Conservation (phyloP, 2,113 vertebrate genomes). For the Pardalotus punctatus region DNA sequence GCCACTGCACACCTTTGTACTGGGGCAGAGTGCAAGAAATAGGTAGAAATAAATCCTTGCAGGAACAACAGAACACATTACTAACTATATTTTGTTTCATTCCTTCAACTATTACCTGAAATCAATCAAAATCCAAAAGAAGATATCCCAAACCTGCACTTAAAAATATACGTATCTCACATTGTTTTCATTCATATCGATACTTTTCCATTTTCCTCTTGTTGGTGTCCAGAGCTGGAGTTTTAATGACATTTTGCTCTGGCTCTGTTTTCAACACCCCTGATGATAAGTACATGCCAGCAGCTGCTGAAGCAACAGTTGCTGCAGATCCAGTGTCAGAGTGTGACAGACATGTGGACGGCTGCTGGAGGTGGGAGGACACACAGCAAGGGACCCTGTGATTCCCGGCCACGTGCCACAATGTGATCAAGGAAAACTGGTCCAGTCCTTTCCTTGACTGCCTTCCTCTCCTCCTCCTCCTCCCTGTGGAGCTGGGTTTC, state of each 20-base stretch:
- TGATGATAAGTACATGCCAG: slow-evolving; percentile 14
- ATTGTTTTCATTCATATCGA: background rate
- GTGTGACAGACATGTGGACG: slow-evolving; percentile 58
- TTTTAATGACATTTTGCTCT: slow-evolving; percentile 1
- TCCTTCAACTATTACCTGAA: background rate
- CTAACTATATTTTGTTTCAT: background rate
- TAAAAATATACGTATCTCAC: background rate
- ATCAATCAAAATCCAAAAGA: background rate
- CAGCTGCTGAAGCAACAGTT: slow-evolving; percentile 55
- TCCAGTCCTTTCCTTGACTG: background rate
- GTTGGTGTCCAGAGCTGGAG: background rate
- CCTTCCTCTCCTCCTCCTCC: background rate
- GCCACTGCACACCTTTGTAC: accelerated
- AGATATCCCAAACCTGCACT: background rate
- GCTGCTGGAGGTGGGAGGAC: slow-evolving; percentile 9
- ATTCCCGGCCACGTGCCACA: background rate
- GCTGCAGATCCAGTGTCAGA: slow-evolving; percentile 64
- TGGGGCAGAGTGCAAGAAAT: accelerated
- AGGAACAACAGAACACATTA: background rate
- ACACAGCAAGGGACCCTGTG: background rate
- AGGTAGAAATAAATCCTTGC: background rate
- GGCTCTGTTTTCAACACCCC: background rate
- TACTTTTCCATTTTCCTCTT: background rate
- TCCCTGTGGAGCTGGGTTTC: background rate
- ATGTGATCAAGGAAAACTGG: background rate